Evolutionary conservation across 23 tunicate genomes (phyloP).

Genomic region (Oikopleura albicans): DNA sequence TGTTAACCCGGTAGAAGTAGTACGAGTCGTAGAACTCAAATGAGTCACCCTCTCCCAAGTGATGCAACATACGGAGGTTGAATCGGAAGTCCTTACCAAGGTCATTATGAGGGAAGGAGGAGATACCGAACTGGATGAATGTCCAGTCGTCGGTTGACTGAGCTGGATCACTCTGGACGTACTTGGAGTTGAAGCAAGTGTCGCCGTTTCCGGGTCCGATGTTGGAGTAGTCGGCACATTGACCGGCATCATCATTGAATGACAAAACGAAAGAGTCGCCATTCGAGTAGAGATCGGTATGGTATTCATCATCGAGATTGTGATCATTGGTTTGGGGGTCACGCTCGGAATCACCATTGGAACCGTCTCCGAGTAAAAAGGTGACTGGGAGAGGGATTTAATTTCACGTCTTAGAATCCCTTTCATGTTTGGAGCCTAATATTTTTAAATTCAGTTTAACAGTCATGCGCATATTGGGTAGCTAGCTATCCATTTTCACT

Average conservation of each 20-base stretch:
- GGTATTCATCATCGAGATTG: not conserved
- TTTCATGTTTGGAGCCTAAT: too few relatives aligned
- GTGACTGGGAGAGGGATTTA: too few relatives aligned
- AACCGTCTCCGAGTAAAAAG: not conserved
- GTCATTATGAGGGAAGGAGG: conserved; percentile 4
- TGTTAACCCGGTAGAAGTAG: not conserved
- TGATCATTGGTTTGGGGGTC: too few relatives aligned
- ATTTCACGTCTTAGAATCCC: too few relatives aligned
- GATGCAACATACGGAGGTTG: not conserved
- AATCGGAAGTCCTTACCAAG: conserved; percentile 17
- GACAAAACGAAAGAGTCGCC: not conserved
- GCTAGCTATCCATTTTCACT: too few relatives aligned
- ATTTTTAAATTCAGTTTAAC: too few relatives aligned
- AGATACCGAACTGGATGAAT: not conserved
- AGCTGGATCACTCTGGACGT: too few relatives aligned
- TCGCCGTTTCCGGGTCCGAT: too few relatives aligned
- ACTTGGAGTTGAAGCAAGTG: too few relatives aligned
- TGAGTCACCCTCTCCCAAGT: not conserved
- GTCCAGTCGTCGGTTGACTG: not conserved
- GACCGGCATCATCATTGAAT: not conserved
- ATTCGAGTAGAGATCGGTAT: not conserved
- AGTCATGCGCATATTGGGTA: too few relatives aligned
- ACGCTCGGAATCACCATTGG: not conserved
- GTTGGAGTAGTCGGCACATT: too few relatives aligned
- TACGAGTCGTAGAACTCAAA: not conserved